phyloP scores from a whole-genome alignment of 1,140 invertebrate genomes.

The Ganaspis sp. region DNA sequence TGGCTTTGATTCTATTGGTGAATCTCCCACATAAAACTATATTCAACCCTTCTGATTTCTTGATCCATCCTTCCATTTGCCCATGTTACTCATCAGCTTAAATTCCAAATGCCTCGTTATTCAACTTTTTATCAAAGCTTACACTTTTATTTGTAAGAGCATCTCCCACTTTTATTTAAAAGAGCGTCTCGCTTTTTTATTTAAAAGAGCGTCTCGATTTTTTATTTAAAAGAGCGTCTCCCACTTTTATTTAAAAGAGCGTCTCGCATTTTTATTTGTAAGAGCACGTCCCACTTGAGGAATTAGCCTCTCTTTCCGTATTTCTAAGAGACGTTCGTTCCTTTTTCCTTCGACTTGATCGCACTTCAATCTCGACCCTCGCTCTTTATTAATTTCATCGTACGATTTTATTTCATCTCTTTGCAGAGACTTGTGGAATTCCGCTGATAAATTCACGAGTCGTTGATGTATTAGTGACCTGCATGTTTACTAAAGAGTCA shows the following conservation, averaged over 20 bases:
- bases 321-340: slow-evolving; percentile 38
- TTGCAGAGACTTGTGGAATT: not conserved
- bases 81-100: slow-evolving; percentile 64
- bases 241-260: too few species aligned
- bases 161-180: too few species aligned
- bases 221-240: not conserved
- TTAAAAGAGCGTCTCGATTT: not conserved
- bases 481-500: not conserved
- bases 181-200: not conserved
- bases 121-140: slow-evolving; percentile 61
- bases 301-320: slow-evolving; percentile 15
- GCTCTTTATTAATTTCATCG: slow-evolving; percentile 25
- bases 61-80: slow-evolving; percentile 46
- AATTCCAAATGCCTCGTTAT: slow-evolving; percentile 70
- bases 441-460: not conserved
- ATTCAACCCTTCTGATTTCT: slow-evolving; percentile 43
- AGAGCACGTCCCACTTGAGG: not conserved
- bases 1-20: slow-evolving; percentile 56
- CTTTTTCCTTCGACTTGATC: slow-evolving; percentile 37
- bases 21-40: slow-evolving; percentile 42
- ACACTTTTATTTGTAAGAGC: not conserved
- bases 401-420: not conserved
- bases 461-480: not conserved
- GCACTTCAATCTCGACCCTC: slow-evolving; percentile 19
- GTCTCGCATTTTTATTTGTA: not conserved